Base-by-base conservation (phyloP, 2,113 vertebrate species). In the Paralichthys olivaceus region DNA sequence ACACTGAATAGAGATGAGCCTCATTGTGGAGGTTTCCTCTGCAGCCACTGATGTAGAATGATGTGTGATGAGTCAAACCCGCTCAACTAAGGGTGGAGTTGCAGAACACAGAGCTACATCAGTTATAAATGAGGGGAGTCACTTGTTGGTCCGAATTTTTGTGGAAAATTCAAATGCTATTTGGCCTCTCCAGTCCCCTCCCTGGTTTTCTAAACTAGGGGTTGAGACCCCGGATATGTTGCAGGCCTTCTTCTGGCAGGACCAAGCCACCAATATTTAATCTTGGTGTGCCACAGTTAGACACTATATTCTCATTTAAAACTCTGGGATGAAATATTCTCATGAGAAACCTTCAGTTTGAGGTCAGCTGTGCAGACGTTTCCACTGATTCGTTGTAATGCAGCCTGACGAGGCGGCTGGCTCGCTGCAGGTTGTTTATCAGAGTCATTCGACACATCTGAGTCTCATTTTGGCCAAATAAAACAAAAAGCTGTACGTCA, bases 371-470 rank as follows among this genome's bases (percentile, higher is more conserved):
- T 78, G 45, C 56, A 75, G 77, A 70, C 75, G 75, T 67, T 71
- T 67, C 77, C 77, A 70, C 57, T 59, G 66, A 73, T 70, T 80
- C 28, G 72, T 65, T 73, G 76, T 65, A 74, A 70, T 9, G 64
- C 75, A 43, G 76, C 56, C 69, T 75, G 80, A 85, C 80, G 75
- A 57, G 84, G 79, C 64, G 47, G 71, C 85, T 84, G 85, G 80
- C 72, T 83, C 12, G 63, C 82, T 87, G 83, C 89, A 85, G 84
- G 84, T 90, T 91, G 88, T 92, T 91, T 91, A 90, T 84, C 86
- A 47, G 70, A 73, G 26, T 26, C 1, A 17, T 75, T 88, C 76
- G 71, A 87, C 83, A 87, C 90, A 93, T 91, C 84, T 91, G 91
- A 86, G 43, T 91, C 79, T 86, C 43, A 89, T 92, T 90, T 86